Evolutionary conservation across 2,888 invertebrate species (phyloP), one percentile per base, ranked within the genome.

Genomic region (Xestia c-nigrum): DNA sequence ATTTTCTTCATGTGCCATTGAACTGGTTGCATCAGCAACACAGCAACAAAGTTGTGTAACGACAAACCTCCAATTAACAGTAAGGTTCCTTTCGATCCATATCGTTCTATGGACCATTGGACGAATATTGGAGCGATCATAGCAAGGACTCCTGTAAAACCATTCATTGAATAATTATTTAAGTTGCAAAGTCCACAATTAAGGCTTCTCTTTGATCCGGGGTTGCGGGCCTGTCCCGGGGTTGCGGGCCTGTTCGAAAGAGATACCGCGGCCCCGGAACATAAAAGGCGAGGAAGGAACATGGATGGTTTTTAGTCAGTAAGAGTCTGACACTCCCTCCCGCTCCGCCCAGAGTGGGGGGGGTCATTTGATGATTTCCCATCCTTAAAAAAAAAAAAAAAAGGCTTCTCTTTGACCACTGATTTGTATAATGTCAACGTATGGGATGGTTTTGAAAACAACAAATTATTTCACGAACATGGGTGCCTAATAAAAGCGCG

Each of bases 101-200:
- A 84, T 24, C 55, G 16, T 6, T 84, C 86, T 24, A 72, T 14
- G 0, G 74, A 78, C 83, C 83, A 84, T 64, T 64, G 64, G 6
- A 86, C 72, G 43, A 86, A 78, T 55, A 84, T 84, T 0, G 83
- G 83, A 7, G 83, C 80, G 0, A 86, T 5, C 83, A 84, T 84
- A 3, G 83, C 71, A 9, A 38, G 57, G 6, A 78, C 19, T n/a
- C 83, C 83, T 73, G 74, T 46, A 73, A 73, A 43, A 16, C 38
- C 16, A 6, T n/a, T 57, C 5, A 40, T 43, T 5, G 24, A 3
- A 19, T 43, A 19, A 14, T 61, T 61, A 38, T 31, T 61, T 19
- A 16, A 19, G 1, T 19, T 19, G 16, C 12, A 14, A 63, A 24
- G 5, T 24, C n/a, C 2, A n/a, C 7, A 38, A n/a, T n/a, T n/a